Evolutionary conservation across 1,140 invertebrate genomes (phyloP).

Genomic region (Arion vulgaris): DNA sequence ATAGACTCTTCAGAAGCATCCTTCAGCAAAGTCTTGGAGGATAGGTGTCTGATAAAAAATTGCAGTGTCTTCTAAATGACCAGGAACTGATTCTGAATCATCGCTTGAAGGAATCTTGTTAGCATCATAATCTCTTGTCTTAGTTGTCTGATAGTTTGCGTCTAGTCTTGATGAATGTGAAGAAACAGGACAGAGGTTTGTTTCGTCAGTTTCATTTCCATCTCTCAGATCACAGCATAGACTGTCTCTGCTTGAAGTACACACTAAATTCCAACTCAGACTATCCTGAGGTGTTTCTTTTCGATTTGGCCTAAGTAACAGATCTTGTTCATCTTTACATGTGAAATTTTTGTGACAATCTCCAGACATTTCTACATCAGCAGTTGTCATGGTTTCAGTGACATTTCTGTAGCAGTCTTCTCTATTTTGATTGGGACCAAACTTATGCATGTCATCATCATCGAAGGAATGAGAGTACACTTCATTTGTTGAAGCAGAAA

Average conservation of each 20-base stretch:
- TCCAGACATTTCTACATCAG: neutral
- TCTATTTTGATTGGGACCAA: neutral
- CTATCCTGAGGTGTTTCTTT: neutral
- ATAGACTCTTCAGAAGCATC: neutral
- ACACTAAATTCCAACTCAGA: neutral
- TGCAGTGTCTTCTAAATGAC: neutral
- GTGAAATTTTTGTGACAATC: neutral
- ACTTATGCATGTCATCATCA: neutral
- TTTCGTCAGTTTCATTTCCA: neutral
- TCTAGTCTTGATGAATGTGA: neutral
- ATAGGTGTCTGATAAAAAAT: no score
- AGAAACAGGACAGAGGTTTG: neutral
- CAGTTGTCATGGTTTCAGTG: neutral
- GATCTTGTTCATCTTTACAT: neutral
- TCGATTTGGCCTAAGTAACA: neutral
- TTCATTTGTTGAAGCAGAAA: neutral
- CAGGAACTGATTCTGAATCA: neutral
- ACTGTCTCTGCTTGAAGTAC: neutral
- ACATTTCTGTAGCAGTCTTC: neutral
- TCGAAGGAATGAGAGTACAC: neutral
- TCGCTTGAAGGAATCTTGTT: neutral
- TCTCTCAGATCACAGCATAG: neutral
- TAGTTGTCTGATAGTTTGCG: neutral
- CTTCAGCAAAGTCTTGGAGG: neutral
- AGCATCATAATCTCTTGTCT: neutral